phyloP scores from a whole-genome alignment of 2,797 vertebrate genomes.

The Spea hammondii region DNA sequence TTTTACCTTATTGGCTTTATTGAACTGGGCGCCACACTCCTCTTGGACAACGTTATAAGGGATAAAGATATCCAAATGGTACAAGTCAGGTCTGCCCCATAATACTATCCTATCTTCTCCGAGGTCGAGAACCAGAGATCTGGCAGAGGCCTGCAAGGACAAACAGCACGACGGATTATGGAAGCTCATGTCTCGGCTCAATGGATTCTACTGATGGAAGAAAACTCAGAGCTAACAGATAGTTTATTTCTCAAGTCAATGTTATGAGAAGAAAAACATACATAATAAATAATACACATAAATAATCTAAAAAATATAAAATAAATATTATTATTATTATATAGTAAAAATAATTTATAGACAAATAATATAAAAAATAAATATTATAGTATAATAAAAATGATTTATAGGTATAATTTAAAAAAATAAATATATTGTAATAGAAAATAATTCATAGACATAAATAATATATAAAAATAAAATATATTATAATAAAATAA shows the following conservation, averaged over 20 bases:
- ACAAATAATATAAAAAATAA: background rate
- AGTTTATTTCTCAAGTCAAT: no score
- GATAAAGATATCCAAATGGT: conserved; percentile 75
- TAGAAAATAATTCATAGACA: no score
- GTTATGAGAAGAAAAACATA: background rate
- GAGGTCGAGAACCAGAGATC: conserved; percentile 73
- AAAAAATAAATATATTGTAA: background rate
- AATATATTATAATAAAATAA: no score
- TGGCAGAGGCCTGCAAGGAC: conserved; percentile 57
- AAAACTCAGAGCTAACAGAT: no score
- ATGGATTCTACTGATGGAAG: background rate
- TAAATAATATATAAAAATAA: no score
- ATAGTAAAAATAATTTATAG: no score
- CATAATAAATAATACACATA: no score
- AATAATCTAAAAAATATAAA: no score
- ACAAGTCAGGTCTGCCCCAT: conserved; percentile 71
- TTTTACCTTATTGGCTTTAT: conserved; percentile 74
- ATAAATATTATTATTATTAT: no score
- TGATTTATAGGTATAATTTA: background rate
- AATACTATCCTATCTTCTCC: conserved; percentile 82
- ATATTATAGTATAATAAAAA: no score
- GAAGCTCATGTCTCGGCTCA: background rate
- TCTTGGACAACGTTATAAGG: conserved; percentile 72
- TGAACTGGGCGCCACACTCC: conserved; percentile 76
- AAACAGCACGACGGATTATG: background rate